Evolutionary conservation across 2,888 invertebrate genomes (phyloP), one percentile per base, ranked within the genome.

Genomic region (Suillia variegata): DNA sequence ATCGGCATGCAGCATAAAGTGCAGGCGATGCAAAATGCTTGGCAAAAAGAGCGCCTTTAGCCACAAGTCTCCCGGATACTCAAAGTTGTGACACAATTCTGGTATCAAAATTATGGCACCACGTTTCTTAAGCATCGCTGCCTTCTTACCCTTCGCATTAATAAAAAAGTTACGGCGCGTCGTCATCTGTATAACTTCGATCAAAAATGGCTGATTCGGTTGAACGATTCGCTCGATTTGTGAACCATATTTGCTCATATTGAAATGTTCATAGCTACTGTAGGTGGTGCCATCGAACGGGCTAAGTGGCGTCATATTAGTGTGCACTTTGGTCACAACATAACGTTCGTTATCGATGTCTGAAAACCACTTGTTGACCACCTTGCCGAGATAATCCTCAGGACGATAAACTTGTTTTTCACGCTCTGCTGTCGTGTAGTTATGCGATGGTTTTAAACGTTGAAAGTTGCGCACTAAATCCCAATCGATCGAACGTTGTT

Each of bases 321-420:
- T 83, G 45, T 88, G 85, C 5, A 94, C 87, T 70, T 87, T 84
- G 1, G 90, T 87, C 0, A 93, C 92, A 22, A 93, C 81, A 75
- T 91, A 92, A 20, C 85, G 83, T 51, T 79, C 77, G 50, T 83
- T 81, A 1, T 85, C 82, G 13, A 74, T 78, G 12, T 81, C 81
- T 67, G 89, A 84, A 78, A 98, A 98, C 88, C 92, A 94, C 0
- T 97, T 96, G 61, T 89, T 88, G 1, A 98, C 91, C 0, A 98
- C 88, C 47, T 87, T 86, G 67, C 90, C 85, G 24, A 87, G 83
- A 77, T 90, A 94, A 18, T 85, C 85, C 34, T 88, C 85, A 10
- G 84, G 79, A 0, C 83, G 83, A 10, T 92, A 88, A 0, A 75
- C 62, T 51, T 88, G 77, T 0, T 79, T 74, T 22, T 77, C 73